Evolutionary conservation across 2,888 invertebrate genomes (phyloP).

Genomic region (Hymenopus coronatus): DNA sequence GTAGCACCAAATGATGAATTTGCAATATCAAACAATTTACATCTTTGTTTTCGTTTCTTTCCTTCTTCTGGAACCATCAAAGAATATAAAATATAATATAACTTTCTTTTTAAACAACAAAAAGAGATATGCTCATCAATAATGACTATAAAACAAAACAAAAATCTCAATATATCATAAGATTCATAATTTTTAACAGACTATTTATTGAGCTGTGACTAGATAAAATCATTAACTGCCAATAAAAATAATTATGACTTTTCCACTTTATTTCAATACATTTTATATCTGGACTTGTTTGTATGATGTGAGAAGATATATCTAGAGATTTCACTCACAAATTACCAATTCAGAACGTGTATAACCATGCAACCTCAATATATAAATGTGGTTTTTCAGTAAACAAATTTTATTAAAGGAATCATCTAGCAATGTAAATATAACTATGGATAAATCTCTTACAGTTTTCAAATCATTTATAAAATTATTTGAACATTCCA

Average conservation of each 20-base stretch:
- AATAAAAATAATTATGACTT: neutral
- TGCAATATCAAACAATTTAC: too few relatives aligned
- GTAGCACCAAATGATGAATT: too few relatives aligned
- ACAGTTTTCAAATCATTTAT: neutral
- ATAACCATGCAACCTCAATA: neutral
- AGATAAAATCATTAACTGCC: neutral
- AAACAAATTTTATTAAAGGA: neutral
- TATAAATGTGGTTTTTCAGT: neutral
- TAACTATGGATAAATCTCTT: neutral
- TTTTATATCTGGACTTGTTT: neutral
- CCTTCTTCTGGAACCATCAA: too few relatives aligned
- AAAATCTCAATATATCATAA: neutral
- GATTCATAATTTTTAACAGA: neutral
- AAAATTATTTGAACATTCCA: neutral
- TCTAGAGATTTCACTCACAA: neutral
- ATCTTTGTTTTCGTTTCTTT: too few relatives aligned
- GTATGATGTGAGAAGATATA: neutral
- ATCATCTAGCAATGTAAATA: neutral
- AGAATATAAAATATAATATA: too few relatives aligned
- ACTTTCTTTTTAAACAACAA: too few relatives aligned
- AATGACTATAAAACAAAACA: neutral
- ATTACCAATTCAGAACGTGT: neutral
- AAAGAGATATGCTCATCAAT: neutral
- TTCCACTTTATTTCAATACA: neutral
- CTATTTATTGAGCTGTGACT: neutral